Evolutionary conservation across 2,113 vertebrate genomes (phyloP).

Genomic region (Apodemus sylvaticus): DNA sequence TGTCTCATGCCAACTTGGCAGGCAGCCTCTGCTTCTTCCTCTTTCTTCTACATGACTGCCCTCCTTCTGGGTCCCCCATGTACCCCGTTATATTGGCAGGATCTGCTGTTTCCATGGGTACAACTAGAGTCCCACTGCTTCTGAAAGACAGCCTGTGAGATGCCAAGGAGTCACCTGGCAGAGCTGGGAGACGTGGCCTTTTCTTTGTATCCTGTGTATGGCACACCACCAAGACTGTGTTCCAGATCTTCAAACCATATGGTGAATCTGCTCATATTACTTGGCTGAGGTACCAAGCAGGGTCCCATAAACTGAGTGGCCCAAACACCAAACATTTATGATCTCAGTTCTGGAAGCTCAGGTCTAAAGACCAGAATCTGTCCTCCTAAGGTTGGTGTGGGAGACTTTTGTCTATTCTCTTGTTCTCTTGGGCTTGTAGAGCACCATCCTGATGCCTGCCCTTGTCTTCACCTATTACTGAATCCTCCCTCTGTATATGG

Average conservation of each 20-base stretch:
- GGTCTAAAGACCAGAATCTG: not conserved
- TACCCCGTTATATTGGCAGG: not conserved
- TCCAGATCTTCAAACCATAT: not conserved
- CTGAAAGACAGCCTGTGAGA: not conserved
- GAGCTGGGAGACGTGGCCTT: not conserved
- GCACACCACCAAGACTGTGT: not conserved
- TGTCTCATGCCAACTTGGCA: slow-evolving; percentile 2
- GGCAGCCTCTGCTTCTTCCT: not conserved
- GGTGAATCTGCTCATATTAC: not conserved
- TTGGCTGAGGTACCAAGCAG: not conserved
- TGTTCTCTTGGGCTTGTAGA: not conserved
- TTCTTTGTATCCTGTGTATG: not conserved
- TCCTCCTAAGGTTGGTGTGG: not conserved
- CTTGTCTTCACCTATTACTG: not conserved
- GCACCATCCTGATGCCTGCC: not conserved
- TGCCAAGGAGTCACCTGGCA: not conserved
- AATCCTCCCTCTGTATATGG: not conserved
- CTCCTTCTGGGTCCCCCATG: not conserved
- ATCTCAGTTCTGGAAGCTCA: not conserved
- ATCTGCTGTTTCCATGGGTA: slow-evolving; percentile 12
- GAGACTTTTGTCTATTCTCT: not conserved
- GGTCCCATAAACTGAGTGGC: not conserved
- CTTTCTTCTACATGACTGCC: slow-evolving; percentile 11
- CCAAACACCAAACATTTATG: not conserved
- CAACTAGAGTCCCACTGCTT: not conserved